phyloP scores from a whole-genome alignment of 2,797 vertebrate species.

The Mycteria americana region DNA sequence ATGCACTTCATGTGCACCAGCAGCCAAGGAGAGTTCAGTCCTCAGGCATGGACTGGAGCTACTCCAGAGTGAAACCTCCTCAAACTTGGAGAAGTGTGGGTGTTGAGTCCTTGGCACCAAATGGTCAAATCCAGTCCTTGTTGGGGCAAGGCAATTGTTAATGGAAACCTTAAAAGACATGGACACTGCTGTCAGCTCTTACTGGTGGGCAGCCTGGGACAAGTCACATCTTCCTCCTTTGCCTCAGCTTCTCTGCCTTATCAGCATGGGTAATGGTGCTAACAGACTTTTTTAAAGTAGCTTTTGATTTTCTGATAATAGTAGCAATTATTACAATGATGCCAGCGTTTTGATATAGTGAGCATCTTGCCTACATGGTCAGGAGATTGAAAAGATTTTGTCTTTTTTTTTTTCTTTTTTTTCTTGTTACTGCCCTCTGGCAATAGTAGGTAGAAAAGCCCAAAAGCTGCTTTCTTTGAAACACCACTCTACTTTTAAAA shows the following conservation, averaged over 20 bases:
- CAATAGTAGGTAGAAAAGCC: not conserved
- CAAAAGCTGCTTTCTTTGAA: not conserved
- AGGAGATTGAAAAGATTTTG: not conserved
- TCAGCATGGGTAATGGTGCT: not conserved
- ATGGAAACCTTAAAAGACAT: not conserved
- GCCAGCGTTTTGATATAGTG: not conserved
- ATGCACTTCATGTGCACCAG: not conserved
- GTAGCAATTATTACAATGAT: not conserved
- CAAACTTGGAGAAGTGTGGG: accelerated
- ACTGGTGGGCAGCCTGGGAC: not conserved
- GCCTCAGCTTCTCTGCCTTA: not conserved
- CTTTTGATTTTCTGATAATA: not conserved
- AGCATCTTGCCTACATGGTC: not conserved
- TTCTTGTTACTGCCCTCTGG: not conserved
- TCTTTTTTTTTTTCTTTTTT: not conserved
- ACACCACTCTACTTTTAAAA: not conserved
- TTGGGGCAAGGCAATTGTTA: not conserved
- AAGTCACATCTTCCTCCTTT: not conserved
- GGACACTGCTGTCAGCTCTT: not conserved
- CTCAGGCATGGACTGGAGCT: not conserved
- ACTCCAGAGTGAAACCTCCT: not conserved
- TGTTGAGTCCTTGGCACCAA: not conserved
- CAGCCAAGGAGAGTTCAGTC: not conserved
- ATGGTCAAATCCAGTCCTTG: not conserved
- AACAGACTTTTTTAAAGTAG: not conserved